These are phyloP conservation scores for Onchidella celtica DNA, from an alignment of 2,888 invertebrate species.

Conservation along the genomic window DNA sequence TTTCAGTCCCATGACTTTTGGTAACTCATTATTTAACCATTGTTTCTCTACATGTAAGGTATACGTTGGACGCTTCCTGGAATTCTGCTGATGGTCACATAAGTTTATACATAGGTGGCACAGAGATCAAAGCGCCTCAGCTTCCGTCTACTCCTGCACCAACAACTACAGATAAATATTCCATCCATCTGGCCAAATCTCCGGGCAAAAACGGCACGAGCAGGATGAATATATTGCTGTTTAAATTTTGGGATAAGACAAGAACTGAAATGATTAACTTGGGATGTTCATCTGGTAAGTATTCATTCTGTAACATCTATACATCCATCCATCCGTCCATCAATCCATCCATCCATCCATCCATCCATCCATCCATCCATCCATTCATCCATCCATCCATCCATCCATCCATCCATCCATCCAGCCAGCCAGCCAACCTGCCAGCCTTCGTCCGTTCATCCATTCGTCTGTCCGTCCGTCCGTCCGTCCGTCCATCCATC, in stretches of 20 bases:
- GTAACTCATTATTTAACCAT: neutral
- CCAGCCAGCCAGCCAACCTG: no score
- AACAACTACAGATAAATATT: slow-evolving; percentile 44
- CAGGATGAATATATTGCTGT: slow-evolving; percentile 55
- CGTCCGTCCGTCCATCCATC: neutral
- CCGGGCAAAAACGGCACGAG: slow-evolving; percentile 54
- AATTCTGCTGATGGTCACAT: neutral
- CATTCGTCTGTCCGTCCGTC: neutral
- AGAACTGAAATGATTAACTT: neutral
- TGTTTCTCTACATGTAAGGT: neutral
- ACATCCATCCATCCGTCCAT: neutral
- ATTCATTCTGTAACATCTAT: neutral
- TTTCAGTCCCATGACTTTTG: neutral
- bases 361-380: neutral
- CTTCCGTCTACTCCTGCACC: slow-evolving; percentile 52
- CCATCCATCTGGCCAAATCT: slow-evolving; percentile 59
- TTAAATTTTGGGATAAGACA: slow-evolving; percentile 37
- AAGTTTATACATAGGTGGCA: slow-evolving; percentile 23
- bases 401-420: neutral
- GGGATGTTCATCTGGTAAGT: slow-evolving; percentile 28
- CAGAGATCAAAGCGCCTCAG: neutral
- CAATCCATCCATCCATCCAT: neutral
- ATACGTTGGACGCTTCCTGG: slow-evolving; percentile 47
- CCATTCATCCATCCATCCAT: neutral
- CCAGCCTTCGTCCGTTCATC: neutral